phyloP scores from a whole-genome alignment of 2,113 vertebrate species.

The Ophiodon elongatus region DNA sequence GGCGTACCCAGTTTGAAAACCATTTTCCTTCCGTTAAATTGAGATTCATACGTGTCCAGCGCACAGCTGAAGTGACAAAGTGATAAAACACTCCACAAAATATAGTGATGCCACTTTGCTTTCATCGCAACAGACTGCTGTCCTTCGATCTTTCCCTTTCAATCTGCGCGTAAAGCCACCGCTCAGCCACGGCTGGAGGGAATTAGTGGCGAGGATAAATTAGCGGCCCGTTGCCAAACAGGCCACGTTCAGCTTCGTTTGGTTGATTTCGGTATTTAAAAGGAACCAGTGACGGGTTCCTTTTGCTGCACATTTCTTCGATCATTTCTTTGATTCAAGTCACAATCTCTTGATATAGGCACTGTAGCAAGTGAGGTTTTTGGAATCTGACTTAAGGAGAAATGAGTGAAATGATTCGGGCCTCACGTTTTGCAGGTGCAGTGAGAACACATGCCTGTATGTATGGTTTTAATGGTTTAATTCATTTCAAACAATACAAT shows the following conservation, averaged over 20 bases:
- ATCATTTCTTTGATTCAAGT: not conserved
- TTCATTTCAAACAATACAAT: not conserved
- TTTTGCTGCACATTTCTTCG: not conserved
- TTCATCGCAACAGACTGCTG: slow-evolving; percentile 62
- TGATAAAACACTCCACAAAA: slow-evolving; percentile 57
- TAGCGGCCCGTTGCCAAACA: not conserved
- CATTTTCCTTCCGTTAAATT: not conserved
- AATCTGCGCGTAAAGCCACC: slow-evolving; percentile 27
- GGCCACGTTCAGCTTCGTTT: not conserved
- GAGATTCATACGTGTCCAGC: slow-evolving; percentile 11
- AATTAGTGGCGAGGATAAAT: slow-evolving; percentile 41
- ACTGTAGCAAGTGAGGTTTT: not conserved
- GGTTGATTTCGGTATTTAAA: not conserved
- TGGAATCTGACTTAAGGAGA: not conserved
- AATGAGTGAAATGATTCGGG: not conserved
- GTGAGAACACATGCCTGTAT: not conserved
- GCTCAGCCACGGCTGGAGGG: slow-evolving; percentile 56
- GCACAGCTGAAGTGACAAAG: slow-evolving; percentile 20
- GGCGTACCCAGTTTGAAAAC: not conserved
- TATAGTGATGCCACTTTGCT: slow-evolving; percentile 48
- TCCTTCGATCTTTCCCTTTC: slow-evolving; percentile 7
- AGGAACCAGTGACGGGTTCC: not conserved
- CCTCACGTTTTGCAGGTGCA: not conserved
- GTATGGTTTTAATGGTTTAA: not conserved
- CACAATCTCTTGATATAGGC: not conserved